phyloP scores from a whole-genome alignment of 2,113 vertebrate genomes.

The Pseudopodoces humilis region DNA sequence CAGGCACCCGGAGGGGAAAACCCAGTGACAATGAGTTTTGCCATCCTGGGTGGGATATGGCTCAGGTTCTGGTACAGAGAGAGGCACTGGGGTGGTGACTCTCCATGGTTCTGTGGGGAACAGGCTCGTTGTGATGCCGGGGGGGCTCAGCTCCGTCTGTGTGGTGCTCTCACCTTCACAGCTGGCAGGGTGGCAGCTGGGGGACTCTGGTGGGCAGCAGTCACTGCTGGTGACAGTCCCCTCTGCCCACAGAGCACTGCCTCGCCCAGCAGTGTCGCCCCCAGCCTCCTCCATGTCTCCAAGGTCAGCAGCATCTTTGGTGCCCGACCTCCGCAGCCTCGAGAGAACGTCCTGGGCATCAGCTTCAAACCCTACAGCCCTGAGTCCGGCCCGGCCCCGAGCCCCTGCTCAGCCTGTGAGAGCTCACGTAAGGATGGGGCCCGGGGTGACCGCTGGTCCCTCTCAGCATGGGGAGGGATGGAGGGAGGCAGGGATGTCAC shows the following conservation, averaged over 20 bases:
- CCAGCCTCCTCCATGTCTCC: slow-evolving; percentile 23
- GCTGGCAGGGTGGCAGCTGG: background rate
- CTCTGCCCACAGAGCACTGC: slow-evolving; percentile 23
- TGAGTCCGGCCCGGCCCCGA: background rate
- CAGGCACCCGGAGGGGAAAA: background rate
- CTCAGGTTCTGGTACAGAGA: background rate
- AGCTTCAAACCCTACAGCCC: slow-evolving; percentile 52
- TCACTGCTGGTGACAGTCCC: background rate
- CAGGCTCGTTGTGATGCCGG: accelerated
- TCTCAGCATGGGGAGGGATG: background rate
- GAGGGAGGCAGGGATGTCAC: background rate
- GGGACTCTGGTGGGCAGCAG: background rate
- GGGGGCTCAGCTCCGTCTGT: background rate
- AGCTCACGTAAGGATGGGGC: slow-evolving; percentile 49
- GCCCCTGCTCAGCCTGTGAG: slow-evolving; percentile 14
- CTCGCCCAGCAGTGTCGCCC: background rate
- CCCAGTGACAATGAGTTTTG: background rate
- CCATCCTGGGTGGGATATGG: accelerated
- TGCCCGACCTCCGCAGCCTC: background rate
- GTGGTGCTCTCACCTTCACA: accelerated
- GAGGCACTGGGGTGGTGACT: background rate
- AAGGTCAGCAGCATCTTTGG: background rate
- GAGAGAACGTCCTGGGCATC: slow-evolving; percentile 18
- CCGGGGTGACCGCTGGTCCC: background rate
- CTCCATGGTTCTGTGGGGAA: accelerated